A percentile compares a stretch with the other conserved stretches of the same genome.
Conservation (phyloP, 2,797 vertebrate species). For the Parambassis ranga region DNA sequence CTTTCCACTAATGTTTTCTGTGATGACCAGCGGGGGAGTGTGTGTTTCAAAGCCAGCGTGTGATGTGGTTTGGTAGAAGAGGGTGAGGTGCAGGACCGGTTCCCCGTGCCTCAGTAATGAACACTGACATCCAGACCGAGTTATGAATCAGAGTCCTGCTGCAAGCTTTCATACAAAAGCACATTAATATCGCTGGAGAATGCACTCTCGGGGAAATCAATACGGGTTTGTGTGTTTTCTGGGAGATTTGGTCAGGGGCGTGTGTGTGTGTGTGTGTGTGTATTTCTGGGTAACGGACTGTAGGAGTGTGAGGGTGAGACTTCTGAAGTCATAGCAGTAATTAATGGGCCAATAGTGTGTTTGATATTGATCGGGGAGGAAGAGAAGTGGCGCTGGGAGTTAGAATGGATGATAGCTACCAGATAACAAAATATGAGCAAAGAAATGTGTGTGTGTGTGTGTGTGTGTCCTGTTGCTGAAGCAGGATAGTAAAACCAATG, state of each 20-base stretch:
- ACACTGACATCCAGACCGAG: constrained; percentile 56
- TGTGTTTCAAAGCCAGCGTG: constrained; percentile 18
- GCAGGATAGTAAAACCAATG: constrained; percentile 33
- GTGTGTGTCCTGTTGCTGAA: constrained; percentile 12
- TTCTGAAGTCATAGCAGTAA: constrained; percentile 45
- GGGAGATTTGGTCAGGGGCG: constrained; percentile 3
- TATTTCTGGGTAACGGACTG: constrained; percentile 8
- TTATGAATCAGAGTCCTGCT: constrained; percentile 48
- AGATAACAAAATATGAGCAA: constrained; percentile 9
- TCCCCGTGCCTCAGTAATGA: constrained; percentile 58
- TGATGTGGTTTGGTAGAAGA: constrained; percentile 32
- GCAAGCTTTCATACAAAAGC: constrained; percentile 49
- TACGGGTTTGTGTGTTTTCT: constrained; percentile 37
- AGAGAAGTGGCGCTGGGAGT: constrained; percentile 32
- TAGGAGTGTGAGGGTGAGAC: background rate
- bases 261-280: constrained; percentile 31
- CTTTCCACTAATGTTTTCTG: constrained; percentile 23
- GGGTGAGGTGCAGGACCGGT: background rate
- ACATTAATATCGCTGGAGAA: constrained; percentile 57
- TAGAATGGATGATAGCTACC: constrained; percentile 41
- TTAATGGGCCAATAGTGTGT: constrained; percentile 60
- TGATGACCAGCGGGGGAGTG: constrained; percentile 23
- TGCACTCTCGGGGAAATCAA: constrained; percentile 65
- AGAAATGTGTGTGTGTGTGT: background rate
- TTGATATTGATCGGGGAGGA: constrained; percentile 59